Evolutionary conservation across 2,797 vertebrate species (phyloP), one percentile per base, ranked within the genome.

Genomic region (Myiotriccus ornatus): DNA sequence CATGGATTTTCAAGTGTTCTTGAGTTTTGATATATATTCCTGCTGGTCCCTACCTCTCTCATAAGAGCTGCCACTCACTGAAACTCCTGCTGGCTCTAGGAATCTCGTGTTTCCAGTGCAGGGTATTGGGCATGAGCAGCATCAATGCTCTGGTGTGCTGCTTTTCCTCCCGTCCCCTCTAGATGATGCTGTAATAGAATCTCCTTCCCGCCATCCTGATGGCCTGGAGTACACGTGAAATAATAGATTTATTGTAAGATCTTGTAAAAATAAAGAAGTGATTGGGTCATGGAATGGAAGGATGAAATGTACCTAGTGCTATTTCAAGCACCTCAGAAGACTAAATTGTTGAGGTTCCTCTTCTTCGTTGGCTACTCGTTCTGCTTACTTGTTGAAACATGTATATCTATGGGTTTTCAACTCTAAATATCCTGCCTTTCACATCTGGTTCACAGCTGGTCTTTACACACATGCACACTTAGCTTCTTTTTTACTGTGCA

Each of bases 141-240:
- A 75, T 69, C 67, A 65, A 1, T 52, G 15, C 71, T 89, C 10
- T 76, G 83, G 69, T 91, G 92, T 85, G 87, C 67, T 97, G 94
- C 93, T 92, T 90, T 97, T 95, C 95, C 93, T 88, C 27, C n/a
- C 1, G 5, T 94, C 16, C 89, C 91, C 89, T 89, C 93, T 93
- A 94, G 91, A 91, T 95, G 91, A 93, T 97, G 92, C 95, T 96
- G 87, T 96, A 92, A 96, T 95, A 96, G 94, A 94, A 63, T 76
- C 76, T 90, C 94, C 87, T 90, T 93, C 76, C 49, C 12, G 19
- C 70, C 83, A 53, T 76, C 65, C 80, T 39, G 34, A n/a, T 73
- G 91, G 52, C 41, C 69, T 81, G 75, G 47, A 87, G 76, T 49
- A 46, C 62, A 44, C 4, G 22, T 79, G 64, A 23, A 76, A 59